Percentiles rank a stretch among this genome's conserved stretches.
Conservation (phyloP, 2,888 invertebrate species). For the Cerceris ruficornis region DNA sequence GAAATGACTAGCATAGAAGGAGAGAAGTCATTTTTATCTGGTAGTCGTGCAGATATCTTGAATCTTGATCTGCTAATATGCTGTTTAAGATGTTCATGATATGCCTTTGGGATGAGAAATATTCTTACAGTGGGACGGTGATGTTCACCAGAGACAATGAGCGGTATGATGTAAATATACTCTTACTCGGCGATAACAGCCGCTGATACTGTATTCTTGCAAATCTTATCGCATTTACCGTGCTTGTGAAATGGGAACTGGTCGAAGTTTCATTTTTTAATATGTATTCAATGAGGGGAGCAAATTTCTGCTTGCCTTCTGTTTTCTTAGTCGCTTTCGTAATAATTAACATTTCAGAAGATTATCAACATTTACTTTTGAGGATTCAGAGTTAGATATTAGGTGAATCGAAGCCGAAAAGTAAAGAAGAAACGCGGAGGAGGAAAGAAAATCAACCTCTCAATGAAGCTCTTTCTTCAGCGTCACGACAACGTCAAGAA, state of each 20-base stretch:
- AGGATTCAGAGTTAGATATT: too few relatives aligned
- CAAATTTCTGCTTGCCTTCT: too few relatives aligned
- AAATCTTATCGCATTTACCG: not conserved
- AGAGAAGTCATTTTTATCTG: constrained; percentile 26
- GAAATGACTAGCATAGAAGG: constrained; percentile 6
- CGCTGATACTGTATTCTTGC: constrained; percentile 15
- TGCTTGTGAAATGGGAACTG: too few relatives aligned
- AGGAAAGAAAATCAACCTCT: too few relatives aligned
- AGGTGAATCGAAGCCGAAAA: too few relatives aligned
- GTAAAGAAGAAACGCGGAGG: too few relatives aligned
- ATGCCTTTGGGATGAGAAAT: constrained; percentile 33
- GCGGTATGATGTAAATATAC: constrained; percentile 17
- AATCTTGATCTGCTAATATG: constrained; percentile 41
- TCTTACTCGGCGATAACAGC: constrained; percentile 15
- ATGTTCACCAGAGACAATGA: constrained; percentile 36
- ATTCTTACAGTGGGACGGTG: constrained; percentile 11
- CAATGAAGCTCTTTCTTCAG: too few relatives aligned
- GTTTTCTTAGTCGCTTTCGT: too few relatives aligned
- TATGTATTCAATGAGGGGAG: too few relatives aligned
- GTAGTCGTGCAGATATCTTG: constrained; percentile 33
- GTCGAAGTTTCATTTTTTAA: too few relatives aligned
- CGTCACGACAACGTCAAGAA: not conserved
- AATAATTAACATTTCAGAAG: too few relatives aligned
- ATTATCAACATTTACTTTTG: too few relatives aligned
- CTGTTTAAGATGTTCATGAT: constrained; percentile 34